Conservation (phyloP, 2,888 invertebrate species). For the Drosophila quinaria region DNA sequence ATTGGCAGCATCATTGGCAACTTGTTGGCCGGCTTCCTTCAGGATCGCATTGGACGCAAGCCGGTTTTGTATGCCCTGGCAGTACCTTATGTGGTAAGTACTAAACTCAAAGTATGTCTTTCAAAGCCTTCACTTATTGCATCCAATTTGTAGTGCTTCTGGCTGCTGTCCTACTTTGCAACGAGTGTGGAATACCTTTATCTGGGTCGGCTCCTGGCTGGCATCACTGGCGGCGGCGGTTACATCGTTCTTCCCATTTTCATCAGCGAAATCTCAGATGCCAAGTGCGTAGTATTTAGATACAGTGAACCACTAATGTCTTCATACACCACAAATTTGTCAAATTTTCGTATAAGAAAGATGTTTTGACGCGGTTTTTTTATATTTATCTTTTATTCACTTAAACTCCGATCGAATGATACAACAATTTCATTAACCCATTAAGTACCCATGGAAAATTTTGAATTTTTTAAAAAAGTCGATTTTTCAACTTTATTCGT, state of each 20-base stretch:
- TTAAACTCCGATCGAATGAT: too few relatives aligned
- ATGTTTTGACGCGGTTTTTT: too few relatives aligned
- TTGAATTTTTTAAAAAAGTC: too few relatives aligned
- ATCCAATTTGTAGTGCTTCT: conserved; percentile 70
- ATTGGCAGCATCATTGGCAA: conserved; percentile 78
- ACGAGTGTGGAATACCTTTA: conserved; percentile 79
- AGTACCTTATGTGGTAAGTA: conserved; percentile 70
- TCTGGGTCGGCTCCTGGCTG: conserved; percentile 78
- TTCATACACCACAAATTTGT: too few relatives aligned
- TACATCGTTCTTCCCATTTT: conserved; percentile 83
- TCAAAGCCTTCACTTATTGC: background rate
- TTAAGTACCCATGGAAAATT: too few relatives aligned
- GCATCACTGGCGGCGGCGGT: conserved; percentile 82
- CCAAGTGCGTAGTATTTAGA: conserved; percentile 64
- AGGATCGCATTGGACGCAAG: conserved; percentile 75
- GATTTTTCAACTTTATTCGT: too few relatives aligned
- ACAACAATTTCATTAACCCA: too few relatives aligned
- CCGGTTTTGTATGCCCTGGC: conserved; percentile 57
- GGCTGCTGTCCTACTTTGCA: conserved; percentile 79
- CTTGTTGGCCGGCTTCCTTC: conserved; percentile 63
- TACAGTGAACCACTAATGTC: too few relatives aligned
- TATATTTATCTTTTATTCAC: too few relatives aligned
- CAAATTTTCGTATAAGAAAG: too few relatives aligned
- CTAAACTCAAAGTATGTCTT: background rate
- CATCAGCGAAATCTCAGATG: conserved; percentile 84